Percentiles rank a stretch among this genome's conserved stretches.
These are phyloP conservation scores for Platycercus adscitus DNA, from an alignment of 2,113 vertebrate genomes.

Conservation along the genomic window DNA sequence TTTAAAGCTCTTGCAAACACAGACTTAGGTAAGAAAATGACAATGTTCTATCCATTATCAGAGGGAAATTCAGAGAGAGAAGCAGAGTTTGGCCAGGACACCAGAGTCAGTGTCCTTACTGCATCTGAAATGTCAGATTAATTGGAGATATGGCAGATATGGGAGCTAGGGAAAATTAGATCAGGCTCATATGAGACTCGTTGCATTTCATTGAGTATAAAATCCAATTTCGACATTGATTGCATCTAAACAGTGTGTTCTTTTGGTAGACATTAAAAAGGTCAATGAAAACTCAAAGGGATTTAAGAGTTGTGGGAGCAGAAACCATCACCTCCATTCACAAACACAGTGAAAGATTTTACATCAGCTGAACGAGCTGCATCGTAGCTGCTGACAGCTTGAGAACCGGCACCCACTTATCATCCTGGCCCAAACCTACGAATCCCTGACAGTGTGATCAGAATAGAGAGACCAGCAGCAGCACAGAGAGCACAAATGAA, in stretches of 20 bases:
- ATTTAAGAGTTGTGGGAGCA: not conserved
- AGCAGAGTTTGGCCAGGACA: not conserved
- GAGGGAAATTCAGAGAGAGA: not conserved
- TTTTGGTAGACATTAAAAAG: not conserved
- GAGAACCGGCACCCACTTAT: not conserved
- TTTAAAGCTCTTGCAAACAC: slow-evolving; percentile 2
- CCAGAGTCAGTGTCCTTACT: not conserved
- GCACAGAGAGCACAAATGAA: slow-evolving; percentile 7
- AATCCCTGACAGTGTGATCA: slow-evolving; percentile 18
- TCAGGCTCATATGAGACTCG: not conserved
- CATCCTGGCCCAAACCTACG: slow-evolving; percentile 9
- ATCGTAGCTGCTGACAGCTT: not conserved
- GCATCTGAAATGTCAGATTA: not conserved
- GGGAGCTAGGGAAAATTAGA: not conserved
- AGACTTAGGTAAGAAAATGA: not conserved
- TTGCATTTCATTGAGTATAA: not conserved
- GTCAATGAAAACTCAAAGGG: not conserved
- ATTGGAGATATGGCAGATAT: not conserved
- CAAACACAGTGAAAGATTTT: not conserved
- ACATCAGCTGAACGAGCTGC: not conserved
- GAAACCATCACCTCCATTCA: not conserved
- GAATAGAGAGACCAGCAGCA: not conserved
- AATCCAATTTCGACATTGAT: slow-evolving; percentile 9
- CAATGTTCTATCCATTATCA: not conserved
- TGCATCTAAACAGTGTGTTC: not conserved